phyloP scores from a whole-genome alignment of 2,797 vertebrate genomes.

The Leontopithecus rosalia region DNA sequence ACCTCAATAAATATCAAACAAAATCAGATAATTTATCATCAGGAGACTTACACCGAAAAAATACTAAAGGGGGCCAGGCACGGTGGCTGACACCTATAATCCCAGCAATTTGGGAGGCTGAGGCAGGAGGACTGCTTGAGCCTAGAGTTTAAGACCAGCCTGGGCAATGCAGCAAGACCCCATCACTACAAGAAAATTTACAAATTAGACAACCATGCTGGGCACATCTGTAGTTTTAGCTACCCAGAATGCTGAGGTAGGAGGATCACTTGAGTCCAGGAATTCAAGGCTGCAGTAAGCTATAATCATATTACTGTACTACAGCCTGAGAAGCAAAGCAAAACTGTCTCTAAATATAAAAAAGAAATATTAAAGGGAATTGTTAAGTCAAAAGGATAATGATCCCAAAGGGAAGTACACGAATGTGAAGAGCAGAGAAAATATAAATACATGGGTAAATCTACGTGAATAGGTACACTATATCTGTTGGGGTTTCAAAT shows the following conservation, averaged over 20 bases:
- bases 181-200: not conserved
- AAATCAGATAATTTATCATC: not conserved
- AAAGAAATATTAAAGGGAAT: not conserved
- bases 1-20: not conserved
- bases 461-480: not conserved
- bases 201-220: not conserved
- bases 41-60: not conserved
- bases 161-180: not conserved
- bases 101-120: not conserved
- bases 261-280: not conserved
- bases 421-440: not conserved
- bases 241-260: not conserved
- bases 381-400: conserved; percentile 9
- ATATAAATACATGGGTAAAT: not conserved
- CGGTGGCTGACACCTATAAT: not conserved
- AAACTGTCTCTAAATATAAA: not conserved
- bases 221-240: not conserved
- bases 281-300: not conserved
- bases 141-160: not conserved
- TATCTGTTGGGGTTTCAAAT: not conserved
- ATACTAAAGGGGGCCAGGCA: not conserved
- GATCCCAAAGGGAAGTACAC: not conserved
- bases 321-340: not conserved
- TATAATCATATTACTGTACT: not conserved
- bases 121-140: not conserved